Percentiles rank a stretch among this genome's conserved stretches.
Evolutionary conservation across 1,140 invertebrate species (phyloP).

Genomic region (Carcinoscorpius rotundicauda): DNA sequence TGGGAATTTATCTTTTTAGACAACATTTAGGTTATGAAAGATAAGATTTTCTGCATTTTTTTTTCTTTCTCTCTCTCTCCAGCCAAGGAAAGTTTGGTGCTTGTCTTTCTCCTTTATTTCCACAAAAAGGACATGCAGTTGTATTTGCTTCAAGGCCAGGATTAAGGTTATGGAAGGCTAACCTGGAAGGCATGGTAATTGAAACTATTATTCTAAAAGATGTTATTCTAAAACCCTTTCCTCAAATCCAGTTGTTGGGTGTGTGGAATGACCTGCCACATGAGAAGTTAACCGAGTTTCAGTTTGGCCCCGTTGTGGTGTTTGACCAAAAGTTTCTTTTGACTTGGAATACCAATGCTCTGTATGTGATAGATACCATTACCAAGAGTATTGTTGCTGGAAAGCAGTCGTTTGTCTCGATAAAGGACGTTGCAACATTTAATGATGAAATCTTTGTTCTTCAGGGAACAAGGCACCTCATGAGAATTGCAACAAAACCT

Average conservation of each 20-base stretch:
- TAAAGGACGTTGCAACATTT: slow-evolving; percentile 46
- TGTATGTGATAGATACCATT: slow-evolving; percentile 62
- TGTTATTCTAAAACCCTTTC: slow-evolving; percentile 49
- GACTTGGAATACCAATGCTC: slow-evolving; percentile 51
- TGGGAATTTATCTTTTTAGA: no score
- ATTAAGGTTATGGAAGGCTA: slow-evolving; percentile 64
- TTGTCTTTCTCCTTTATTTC: slow-evolving; percentile 27
- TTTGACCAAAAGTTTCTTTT: slow-evolving; percentile 57
- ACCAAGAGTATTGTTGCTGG: slow-evolving; percentile 37
- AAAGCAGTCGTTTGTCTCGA: slow-evolving; percentile 35
- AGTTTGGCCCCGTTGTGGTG: slow-evolving; percentile 52
- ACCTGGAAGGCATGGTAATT: slow-evolving; percentile 57
- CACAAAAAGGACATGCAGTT: slow-evolving; percentile 30
- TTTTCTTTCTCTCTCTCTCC: slow-evolving; percentile 13
- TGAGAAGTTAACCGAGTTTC: slow-evolving; percentile 34
- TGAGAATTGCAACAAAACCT: slow-evolving; percentile 33
- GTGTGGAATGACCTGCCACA: slow-evolving; percentile 34
- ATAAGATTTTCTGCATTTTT: no score
- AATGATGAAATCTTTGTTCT: slow-evolving; percentile 68
- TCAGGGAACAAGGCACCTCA: slow-evolving; percentile 49
- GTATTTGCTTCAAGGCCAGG: slow-evolving; percentile 65
- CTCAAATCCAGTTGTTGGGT: slow-evolving; percentile 48
- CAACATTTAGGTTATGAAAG: no score
- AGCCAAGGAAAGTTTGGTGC: slow-evolving; percentile 34
- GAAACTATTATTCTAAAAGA: slow-evolving; percentile 72